Evolutionary conservation across 2,797 vertebrate genomes (phyloP), one percentile per base, ranked within the genome.

Genomic region (Garrulus glandarius): DNA sequence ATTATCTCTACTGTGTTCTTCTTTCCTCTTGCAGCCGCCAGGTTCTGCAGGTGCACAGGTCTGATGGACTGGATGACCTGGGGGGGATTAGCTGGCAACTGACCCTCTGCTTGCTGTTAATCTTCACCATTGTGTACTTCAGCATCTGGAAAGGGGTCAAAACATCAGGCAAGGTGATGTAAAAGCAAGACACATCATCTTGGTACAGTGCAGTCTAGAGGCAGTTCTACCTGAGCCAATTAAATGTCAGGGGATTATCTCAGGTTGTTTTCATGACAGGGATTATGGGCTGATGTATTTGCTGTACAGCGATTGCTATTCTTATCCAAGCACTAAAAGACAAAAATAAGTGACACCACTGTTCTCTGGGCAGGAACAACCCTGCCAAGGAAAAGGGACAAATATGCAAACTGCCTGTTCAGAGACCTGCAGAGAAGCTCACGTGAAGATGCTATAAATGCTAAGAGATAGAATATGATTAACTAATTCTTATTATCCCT

Each of bases 131-230:
- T 3, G 99, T 99, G 95, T 99, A 99, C 98, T 99, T 99, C 97
- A 99, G 99, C 98, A 99, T 99, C 98, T 99, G 99, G 99, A 99
- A 99, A 97, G 99, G 99, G 69, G 99, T 99, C 97, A 99, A 99
- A 98, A 99, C 99, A 85, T 99, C 99, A 92, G 99, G 99, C 97
- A 99, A 99, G 99, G 99, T 99, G 96, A 86, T 91, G 76, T 21
- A 84, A 92, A 84, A 91, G 77, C 87, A 75, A 46, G 34, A 94
- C 37, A 69, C 32, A 41, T 30, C 70, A 44, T 12, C 16, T 49
- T 53, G 89, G 72, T 67, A 77, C 36, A 41, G 30, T 64, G 15
- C 22, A 61, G 76, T 57, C 41, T 8, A 53, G 68, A 63, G 84
- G 56, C 52, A 67, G 44, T 15, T 84, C 56, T 52, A 8, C 63